Evolutionary conservation across 2,797 vertebrate species (phyloP).

Genomic region (Sebastes cheni): DNA sequence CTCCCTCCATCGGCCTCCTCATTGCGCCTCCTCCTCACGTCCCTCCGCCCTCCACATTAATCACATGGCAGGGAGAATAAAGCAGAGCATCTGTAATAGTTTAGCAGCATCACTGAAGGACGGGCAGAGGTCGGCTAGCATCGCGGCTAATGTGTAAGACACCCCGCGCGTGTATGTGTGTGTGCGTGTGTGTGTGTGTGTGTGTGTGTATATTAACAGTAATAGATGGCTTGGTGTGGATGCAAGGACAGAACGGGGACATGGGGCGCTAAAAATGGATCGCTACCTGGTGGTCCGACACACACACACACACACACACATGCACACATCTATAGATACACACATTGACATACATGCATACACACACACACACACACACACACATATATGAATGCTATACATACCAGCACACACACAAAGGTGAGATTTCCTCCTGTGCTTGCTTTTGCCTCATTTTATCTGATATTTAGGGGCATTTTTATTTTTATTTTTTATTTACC

Average conservation of each 20-base stretch:
- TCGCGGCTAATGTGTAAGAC: constrained; percentile 41
- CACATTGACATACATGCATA: not conserved
- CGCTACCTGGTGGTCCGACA: constrained; percentile 54
- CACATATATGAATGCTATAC: not conserved
- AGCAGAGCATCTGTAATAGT: constrained; percentile 83
- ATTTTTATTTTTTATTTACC: not conserved
- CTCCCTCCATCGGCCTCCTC: constrained; percentile 40
- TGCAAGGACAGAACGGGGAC: constrained; percentile 83
- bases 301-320: not conserved
- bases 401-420: not conserved
- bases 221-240: constrained; percentile 78
- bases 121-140: constrained; percentile 73
- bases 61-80: constrained; percentile 82
- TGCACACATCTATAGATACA: not conserved
- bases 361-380: not conserved
- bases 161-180: not conserved
- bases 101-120: constrained; percentile 79
- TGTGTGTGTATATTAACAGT: constrained; percentile 63
- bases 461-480: not conserved
- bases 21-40: constrained; percentile 79
- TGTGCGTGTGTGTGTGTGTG: constrained; percentile 12
- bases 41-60: constrained; percentile 79
- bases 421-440: not conserved
- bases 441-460: not conserved
- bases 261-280: constrained; percentile 79